These are phyloP conservation scores for Cotesia typhae DNA, from an alignment of 1,140 invertebrate genomes.

Conservation along the genomic window DNA sequence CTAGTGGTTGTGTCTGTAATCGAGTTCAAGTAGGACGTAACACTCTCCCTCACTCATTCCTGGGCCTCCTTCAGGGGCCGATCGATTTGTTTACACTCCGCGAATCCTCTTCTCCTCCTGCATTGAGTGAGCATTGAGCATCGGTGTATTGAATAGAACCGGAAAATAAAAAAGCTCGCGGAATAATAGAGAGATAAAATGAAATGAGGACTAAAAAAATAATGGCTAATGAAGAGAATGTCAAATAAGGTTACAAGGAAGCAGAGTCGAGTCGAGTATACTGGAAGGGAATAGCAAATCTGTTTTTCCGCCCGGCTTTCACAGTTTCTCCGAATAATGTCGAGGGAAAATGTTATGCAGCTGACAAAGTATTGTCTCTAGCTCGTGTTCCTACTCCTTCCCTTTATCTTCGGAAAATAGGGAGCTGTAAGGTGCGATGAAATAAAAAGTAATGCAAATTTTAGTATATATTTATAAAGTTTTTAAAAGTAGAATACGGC, in stretches of 20 bases:
- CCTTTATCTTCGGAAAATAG: too few species aligned
- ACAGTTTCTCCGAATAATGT: too few species aligned
- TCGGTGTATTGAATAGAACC: too few species aligned
- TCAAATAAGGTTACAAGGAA: not conserved
- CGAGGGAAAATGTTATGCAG: not conserved
- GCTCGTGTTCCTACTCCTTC: too few species aligned
- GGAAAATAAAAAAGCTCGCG: too few species aligned
- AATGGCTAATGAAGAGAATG: not conserved
- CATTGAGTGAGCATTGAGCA: too few species aligned
- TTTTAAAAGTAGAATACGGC: conserved; percentile 8
- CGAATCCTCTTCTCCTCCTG: too few species aligned
- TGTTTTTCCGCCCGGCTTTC: not conserved
- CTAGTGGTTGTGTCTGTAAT: conserved; percentile 20
- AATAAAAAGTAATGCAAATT: conserved; percentile 13
- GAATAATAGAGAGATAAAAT: too few species aligned
- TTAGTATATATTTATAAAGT: not conserved
- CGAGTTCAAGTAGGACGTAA: not conserved
- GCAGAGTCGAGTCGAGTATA: not conserved
- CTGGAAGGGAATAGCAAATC: conserved; percentile 1
- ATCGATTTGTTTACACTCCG: too few species aligned
- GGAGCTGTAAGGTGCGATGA: not conserved
- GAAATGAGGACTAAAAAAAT: not conserved
- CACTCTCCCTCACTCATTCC: not conserved
- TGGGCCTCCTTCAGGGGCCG: too few species aligned
- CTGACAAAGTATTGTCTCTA: not conserved